Conservation (phyloP, 2,797 vertebrate genomes). For the Molossus alvarezi region DNA sequence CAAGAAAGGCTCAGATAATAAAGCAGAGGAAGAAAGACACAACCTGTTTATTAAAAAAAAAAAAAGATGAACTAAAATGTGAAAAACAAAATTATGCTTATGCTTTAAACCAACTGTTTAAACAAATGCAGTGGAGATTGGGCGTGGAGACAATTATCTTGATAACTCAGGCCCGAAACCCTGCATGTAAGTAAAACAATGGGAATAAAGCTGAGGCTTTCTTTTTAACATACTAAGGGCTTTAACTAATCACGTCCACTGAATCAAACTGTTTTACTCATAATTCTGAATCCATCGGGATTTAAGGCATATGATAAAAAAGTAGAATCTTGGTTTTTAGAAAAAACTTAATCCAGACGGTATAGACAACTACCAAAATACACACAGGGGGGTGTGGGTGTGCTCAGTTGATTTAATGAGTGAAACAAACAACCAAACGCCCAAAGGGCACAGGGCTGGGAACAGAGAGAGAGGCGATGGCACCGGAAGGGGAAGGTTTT, state of each 20-base stretch:
- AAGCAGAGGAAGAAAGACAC: not conserved
- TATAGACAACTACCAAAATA: not conserved
- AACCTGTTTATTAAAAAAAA: not conserved
- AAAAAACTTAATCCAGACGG: not conserved
- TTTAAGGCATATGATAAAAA: not conserved
- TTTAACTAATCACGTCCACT: slow-evolving; percentile 29
- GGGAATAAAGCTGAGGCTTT: not conserved
- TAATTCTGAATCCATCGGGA: slow-evolving; percentile 3
- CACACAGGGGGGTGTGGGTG: rapidly evolving
- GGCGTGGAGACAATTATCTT: slow-evolving; percentile 23
- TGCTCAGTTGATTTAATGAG: not conserved
- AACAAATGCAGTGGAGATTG: not conserved
- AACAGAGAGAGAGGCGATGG: not conserved
- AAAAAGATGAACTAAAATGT: not conserved
- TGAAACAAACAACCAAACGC: not conserved
- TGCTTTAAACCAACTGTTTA: slow-evolving; percentile 33
- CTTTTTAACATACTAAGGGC: not conserved
- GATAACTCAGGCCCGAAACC: not conserved
- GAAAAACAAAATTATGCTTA: slow-evolving; percentile 34
- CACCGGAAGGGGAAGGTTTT: not conserved
- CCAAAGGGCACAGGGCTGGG: not conserved
- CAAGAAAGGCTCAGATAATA: slow-evolving; percentile 51
- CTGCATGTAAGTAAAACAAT: slow-evolving; percentile 7
- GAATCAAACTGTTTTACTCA: not conserved
- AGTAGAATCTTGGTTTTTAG: not conserved